A percentile compares a stretch with the other conserved stretches of the same genome.
Conservation (phyloP, 2,113 vertebrate species). For the Haplochromis vanheusdeni region DNA sequence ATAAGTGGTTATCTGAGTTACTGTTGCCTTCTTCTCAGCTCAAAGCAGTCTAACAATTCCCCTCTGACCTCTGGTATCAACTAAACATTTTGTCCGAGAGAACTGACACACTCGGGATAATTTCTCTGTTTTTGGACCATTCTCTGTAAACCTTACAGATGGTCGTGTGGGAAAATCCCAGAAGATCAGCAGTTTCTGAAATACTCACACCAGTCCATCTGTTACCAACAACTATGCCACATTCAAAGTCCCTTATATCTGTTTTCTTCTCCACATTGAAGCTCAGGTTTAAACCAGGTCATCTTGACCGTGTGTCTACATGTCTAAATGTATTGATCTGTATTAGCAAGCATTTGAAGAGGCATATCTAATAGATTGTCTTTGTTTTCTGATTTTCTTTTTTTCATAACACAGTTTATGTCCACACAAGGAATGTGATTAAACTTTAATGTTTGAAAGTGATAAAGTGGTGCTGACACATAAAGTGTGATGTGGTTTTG, state of each 20-base stretch:
- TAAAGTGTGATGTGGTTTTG: neutral
- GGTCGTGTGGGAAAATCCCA: neutral
- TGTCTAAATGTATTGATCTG: neutral
- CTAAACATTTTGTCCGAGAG: neutral
- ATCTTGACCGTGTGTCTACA: neutral
- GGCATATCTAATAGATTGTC: accelerated
- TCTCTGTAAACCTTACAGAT: neutral
- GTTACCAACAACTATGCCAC: neutral
- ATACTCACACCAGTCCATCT: neutral
- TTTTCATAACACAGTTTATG: neutral
- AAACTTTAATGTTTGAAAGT: neutral
- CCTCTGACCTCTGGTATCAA: neutral
- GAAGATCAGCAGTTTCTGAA: neutral
- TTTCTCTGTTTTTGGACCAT: neutral
- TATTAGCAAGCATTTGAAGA: neutral
- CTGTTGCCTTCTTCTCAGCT: neutral
- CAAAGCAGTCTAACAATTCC: neutral
- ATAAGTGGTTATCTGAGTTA: neutral
- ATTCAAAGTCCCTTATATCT: neutral
- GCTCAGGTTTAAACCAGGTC: neutral
- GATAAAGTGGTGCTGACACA: neutral
- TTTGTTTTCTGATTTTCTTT: neutral
- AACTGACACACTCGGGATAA: neutral
- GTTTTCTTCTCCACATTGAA: neutral
- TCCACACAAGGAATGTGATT: neutral